These are phyloP conservation scores for Meles meles DNA, from an alignment of 2,113 vertebrate species.

Conservation along the genomic window DNA sequence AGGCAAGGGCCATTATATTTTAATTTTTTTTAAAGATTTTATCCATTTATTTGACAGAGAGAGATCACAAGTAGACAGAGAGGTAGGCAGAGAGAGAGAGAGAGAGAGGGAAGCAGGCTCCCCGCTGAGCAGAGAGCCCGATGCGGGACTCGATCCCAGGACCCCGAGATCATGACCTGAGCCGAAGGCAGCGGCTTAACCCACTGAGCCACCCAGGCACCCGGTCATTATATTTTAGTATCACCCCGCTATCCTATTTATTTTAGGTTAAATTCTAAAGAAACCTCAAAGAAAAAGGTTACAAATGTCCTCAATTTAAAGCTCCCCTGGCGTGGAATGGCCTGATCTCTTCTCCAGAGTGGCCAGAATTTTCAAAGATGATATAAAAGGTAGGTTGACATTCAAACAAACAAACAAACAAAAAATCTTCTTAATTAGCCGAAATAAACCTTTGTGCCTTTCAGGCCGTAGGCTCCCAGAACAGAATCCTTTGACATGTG, in stretches of 20 bases:
- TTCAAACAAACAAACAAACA: neutral
- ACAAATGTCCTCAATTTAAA: slow-evolving; percentile 6
- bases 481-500: neutral
- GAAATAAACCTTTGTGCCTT: neutral
- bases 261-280: slow-evolving; percentile 40
- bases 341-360: neutral
- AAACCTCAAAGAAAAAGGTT: neutral
- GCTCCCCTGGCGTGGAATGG: neutral
- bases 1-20: neutral
- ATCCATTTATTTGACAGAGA: too few relatives aligned
- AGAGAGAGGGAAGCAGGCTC: too few relatives aligned
- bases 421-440: slow-evolving; percentile 4
- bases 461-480: neutral
- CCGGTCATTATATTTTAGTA: neutral
- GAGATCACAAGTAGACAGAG: too few relatives aligned
- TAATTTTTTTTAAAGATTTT: too few relatives aligned
- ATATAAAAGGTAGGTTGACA: neutral
- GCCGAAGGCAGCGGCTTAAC: too few relatives aligned
- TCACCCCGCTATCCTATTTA: neutral
- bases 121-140: too few relatives aligned
- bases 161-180: too few relatives aligned
- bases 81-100: too few relatives aligned
- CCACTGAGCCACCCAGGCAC: too few relatives aligned
- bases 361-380: neutral
- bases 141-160: too few relatives aligned